Evolutionary conservation across 2,888 invertebrate genomes (phyloP), one percentile per base, ranked within the genome.

Genomic region (Octonoba sinensis): DNA sequence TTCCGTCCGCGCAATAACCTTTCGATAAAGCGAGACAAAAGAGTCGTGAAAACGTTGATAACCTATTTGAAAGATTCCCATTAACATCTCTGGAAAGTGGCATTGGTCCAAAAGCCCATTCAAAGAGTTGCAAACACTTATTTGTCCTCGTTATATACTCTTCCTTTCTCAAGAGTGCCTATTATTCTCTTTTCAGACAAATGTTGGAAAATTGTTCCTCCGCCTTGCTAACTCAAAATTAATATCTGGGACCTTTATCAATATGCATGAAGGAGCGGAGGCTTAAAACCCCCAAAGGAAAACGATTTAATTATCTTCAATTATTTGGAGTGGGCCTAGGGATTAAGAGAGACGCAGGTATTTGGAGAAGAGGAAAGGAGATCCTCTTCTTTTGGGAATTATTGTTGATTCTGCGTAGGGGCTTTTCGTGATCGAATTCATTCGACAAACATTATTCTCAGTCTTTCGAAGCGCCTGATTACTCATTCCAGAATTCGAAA

Each of bases 261-360:
- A 81, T 81, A 81, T 81, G 79, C 79, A 81, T 81, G 79, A 81
- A 72, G 64, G 20, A 54, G 62, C 57, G 27, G 54, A 51, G 36
- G 47, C 73, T 73, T 73, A 73, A 81, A 81, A 81, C 79, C 79
- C 78, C 79, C 79, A 56, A 62, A 81, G 79, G 79, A 81, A 81
- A 81, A 81, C 73, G 79, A 81, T 81, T 73, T 81, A 81, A 81
- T 81, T 81, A 81, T 81, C 79, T 69, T 64, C 79, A 81, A 81
- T 81, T 81, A 81, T 81, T 73, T 81, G 79, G 73, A 81, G 79
- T 81, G 79, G 79, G 79, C 66, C 79, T 36, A 46, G 79, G 79
- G 79, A 81, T 81, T 81, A 81, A 56, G 65, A 67, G 18, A 57
- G 44, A 54, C n/a, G 44, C 73, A 73, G 73, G 73, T 73, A 73